Base-by-base conservation (phyloP, 2,113 vertebrate species). In the Rattus norvegicus region DNA sequence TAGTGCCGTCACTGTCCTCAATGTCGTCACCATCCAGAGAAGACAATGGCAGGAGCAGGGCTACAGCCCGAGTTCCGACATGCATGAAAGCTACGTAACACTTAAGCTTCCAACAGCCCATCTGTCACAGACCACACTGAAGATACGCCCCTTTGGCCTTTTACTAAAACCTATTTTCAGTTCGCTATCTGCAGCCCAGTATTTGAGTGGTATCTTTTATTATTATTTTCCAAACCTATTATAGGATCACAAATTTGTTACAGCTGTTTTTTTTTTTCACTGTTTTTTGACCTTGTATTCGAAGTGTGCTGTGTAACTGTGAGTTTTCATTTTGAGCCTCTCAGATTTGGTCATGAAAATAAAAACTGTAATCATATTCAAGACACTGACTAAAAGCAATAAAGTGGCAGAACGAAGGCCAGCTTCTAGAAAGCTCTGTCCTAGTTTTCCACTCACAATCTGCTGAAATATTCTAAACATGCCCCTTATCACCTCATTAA, bases 401-500 rank as follows among this genome's bases (percentile, higher is more conserved):
- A 47, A 81, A 16, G 4, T 83, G 47, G 95, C 49, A 90, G 67
- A 93, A 89, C 47, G 70, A 83, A 94, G n/a, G 36, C n/a, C 67
- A 91, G 84, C 43, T 26, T 88, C 91, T 84, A 90, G 85, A 95
- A 87, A 95, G 54, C 47, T 84, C 92, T 92, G 86, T 77, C 59
- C 88, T 96, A 69, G 61, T 87, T 86, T 95, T 91, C 81, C 72
- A 65, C 22, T 65, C 86, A 88, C 43, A 83, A 1, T 94, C 77
- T 93, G 59, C 52, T 89, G 92, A 91, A 67, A 96, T 83, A 89
- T 33, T 87, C 69, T 95, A 94, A 92, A 93, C 95, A 98, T 95
- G 93, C 91, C 91, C 79, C 73, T 86, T 92, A 88, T 70, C 67
- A 94, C 75, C 49, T 95, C 79, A 73, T 36, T 95, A 95, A 90